Percentiles rank a stretch among this genome's conserved stretches.
These are phyloP conservation scores for Monodelphis domestica DNA, from an alignment of 2,797 vertebrate species.

Conservation along the genomic window DNA sequence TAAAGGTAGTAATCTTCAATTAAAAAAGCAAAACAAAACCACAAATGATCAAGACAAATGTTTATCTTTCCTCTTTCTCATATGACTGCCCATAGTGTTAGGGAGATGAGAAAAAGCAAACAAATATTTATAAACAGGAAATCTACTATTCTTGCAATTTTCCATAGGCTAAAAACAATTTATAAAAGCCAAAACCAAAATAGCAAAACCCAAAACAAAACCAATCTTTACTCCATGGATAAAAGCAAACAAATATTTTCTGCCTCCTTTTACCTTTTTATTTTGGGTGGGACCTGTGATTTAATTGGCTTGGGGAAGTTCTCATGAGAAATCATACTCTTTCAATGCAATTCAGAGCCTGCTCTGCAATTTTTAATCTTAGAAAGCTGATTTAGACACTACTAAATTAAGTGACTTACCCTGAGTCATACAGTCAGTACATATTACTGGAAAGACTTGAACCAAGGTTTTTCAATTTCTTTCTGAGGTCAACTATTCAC, in stretches of 20 bases:
- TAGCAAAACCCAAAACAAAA: slow-evolving; percentile 1
- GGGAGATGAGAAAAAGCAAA: slow-evolving; percentile 13
- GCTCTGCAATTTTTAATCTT: background rate
- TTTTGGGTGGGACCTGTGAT: background rate
- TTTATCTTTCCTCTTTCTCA: background rate
- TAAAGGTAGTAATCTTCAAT: background rate
- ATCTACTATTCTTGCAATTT: background rate
- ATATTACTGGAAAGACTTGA: background rate
- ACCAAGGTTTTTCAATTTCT: background rate
- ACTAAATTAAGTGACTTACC: background rate
- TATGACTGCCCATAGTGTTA: background rate
- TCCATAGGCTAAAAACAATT: background rate
- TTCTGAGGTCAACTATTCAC: background rate
- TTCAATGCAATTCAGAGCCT: background rate
- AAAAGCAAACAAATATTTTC: background rate
- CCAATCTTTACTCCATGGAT: background rate
- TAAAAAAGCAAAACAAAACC: background rate
- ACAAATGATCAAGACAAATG: background rate
- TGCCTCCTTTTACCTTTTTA: background rate
- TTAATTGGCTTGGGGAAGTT: background rate
- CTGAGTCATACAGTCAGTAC: background rate
- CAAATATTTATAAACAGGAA: background rate
- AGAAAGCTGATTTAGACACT: background rate
- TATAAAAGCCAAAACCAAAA: background rate
- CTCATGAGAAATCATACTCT: background rate